Base-by-base conservation (phyloP, 2,888 invertebrate species). In the Xanthorhoe spadicearia region DNA sequence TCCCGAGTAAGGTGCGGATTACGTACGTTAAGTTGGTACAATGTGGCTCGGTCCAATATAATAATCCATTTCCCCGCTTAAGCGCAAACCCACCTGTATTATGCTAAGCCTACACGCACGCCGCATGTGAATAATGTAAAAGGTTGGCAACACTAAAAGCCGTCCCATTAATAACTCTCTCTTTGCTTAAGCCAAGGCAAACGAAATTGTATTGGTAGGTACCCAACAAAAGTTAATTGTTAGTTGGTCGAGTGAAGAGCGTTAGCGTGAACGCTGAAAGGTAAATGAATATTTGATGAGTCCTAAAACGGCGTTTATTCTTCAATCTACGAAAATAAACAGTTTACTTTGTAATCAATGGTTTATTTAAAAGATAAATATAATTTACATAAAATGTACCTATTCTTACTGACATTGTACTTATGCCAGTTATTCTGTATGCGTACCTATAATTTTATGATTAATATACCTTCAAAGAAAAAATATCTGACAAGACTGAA, bases 121-220 rank as follows among this genome's bases (percentile, higher is more conserved):
- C 63, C 66, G 58, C 46, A 61, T 66, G 75, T 81, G 74, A 80
- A 77, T 81, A 76, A 80, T 80, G 71, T 72, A 79, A 75, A 75
- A 73, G 76, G 79, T 72, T 71, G 72, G 63, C 73, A 74, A 67
- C 75, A 75, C 74, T 80, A 77, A 78, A 74, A 77, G 76, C 76
- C 72, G 4, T 38, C 68, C 66, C 73, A 79, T 80, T 79, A 79
- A 78, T 77, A 80, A 74, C 69, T 68, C 72, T 71, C 66, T 71
- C 64, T 75, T 77, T 75, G 70, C 71, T 70, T 70, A 74, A 73
- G 74, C 69, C 71, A 66, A 43, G 61, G 63, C 35, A 63, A 69
- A 71, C 58, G 43, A 61, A 71, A 70, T 71, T 66, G 53, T 68
- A 57, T 61, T 49, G 61, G 48, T 38, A 43, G 56, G 38, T 13